Conservation (phyloP, 2,888 invertebrate species). For the Drosophila emarginata region DNA sequence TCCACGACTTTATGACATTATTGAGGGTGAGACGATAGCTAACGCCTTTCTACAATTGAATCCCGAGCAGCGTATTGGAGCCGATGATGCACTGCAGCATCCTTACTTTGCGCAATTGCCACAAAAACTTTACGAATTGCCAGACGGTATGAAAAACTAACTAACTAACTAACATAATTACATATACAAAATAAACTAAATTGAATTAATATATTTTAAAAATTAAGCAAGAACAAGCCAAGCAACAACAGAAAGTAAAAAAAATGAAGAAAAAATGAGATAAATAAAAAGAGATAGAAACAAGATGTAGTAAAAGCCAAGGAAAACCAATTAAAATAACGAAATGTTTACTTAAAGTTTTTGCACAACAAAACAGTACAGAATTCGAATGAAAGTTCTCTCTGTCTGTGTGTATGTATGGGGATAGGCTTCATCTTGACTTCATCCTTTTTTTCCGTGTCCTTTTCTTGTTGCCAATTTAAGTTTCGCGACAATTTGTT, state of each 20-base stretch:
- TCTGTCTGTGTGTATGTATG: background rate
- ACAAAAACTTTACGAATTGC: slow-evolving; percentile 93
- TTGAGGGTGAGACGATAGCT: slow-evolving; percentile 95
- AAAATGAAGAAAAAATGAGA: background rate
- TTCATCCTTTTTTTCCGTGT: background rate
- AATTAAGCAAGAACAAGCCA: slow-evolving; percentile 37
- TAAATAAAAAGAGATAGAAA: no score
- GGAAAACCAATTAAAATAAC: slow-evolving; percentile 61
- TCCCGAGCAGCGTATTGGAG: slow-evolving; percentile 93
- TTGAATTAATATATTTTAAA: slow-evolving; percentile 58
- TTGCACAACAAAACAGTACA: slow-evolving; percentile 7
- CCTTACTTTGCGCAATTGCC: slow-evolving; percentile 96
- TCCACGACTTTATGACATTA: slow-evolving; percentile 94
- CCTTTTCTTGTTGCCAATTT: slow-evolving; percentile 52
- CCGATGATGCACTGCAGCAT: slow-evolving; percentile 93
- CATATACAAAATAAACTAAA: background rate
- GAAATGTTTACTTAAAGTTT: slow-evolving; percentile 52
- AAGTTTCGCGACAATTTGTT: slow-evolving; percentile 64
- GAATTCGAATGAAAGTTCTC: background rate
- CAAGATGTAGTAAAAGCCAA: background rate
- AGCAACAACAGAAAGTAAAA: background rate
- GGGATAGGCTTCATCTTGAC: slow-evolving; percentile 16
- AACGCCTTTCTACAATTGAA: slow-evolving; percentile 92
- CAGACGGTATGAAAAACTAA: slow-evolving; percentile 92
- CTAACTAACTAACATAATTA: no score